Base-by-base conservation (phyloP, 2,113 vertebrate species). In the Eretmochelys imbricata region DNA sequence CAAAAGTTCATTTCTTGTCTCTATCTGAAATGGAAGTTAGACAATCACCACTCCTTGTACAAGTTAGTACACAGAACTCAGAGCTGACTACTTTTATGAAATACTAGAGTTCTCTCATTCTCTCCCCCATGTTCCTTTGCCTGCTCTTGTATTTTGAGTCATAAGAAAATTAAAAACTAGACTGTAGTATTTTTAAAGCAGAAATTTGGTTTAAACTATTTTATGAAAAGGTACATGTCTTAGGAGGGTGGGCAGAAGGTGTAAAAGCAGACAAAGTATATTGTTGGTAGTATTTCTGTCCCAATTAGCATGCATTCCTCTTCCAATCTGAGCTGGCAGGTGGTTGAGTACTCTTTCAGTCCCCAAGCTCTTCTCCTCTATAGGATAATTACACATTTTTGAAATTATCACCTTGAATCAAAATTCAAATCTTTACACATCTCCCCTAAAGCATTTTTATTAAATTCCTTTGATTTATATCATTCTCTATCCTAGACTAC, bases 351-450 rank as follows among this genome's bases (percentile, higher is more conserved):
- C 46, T 38, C 51, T n/a, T 72, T 82, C 10, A 16, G 35, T 1
- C 53, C 81, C 57, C 24, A 6, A 4, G 4, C 48, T 3, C 57
- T 82, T 65, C 82, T 89, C 59, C 57, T 88, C 86, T 49, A 83
- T 0, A 0, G 54, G 72, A 20, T n/a, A 76, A 51, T 0, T 16
- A 2, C 0, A 2, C 3, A 27, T 55, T 78, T 57, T 89, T 50
- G 91, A 65, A 91, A 72, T 7, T 0, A 57, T 5, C 91, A 11
- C 42, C 55, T 35, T 11, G 78, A 69, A 46, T 10, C 79, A 17
- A 50, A 72, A 38, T 82, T 49, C 87, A 78, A 2, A 25, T 38
- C 38, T 2, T 86, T 12, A 81, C 75, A 25, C 6, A 1, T 42
- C 12, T 59, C 31, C 72, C 85, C 80, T 31, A 5, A 49, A 53